A percentile compares a stretch with the other conserved stretches of the same genome.
Evolutionary conservation across 2,113 vertebrate genomes (phyloP).

Genomic region (Passer montanus): DNA sequence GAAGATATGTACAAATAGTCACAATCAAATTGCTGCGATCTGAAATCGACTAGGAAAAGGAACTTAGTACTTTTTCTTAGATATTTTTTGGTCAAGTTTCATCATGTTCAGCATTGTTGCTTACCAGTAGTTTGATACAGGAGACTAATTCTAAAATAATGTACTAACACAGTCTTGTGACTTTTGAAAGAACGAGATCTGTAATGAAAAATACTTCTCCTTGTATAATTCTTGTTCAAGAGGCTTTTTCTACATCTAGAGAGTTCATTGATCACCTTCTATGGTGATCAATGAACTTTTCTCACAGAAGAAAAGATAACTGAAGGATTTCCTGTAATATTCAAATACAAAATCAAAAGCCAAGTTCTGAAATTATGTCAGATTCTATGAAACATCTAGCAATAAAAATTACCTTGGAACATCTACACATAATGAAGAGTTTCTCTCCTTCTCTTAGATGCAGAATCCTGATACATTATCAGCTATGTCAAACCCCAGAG

Average conservation of each 20-base stretch:
- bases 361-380: not conserved
- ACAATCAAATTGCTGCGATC: not conserved
- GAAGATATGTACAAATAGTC: not conserved
- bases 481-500: constrained; percentile 90
- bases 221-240: not conserved
- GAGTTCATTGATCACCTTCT: not conserved
- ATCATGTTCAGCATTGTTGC: not conserved
- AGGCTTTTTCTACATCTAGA: not conserved
- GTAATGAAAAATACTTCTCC: not conserved
- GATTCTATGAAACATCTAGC: not conserved
- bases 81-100: not conserved
- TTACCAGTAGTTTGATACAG: not conserved
- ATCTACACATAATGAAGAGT: not conserved
- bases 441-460: constrained; percentile 78
- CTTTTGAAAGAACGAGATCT: not conserved
- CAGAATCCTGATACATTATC: constrained; percentile 88
- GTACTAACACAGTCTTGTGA: not conserved
- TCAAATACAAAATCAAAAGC: not conserved
- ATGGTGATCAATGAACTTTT: not conserved
- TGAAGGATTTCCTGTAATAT: not conserved
- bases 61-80: not conserved
- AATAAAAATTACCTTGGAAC: not conserved
- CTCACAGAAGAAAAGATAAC: not conserved
- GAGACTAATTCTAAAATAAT: not conserved
- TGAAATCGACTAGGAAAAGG: not conserved